Evolutionary conservation across 1,140 invertebrate species (phyloP).

Genomic region (Reticulitermes speratus): DNA sequence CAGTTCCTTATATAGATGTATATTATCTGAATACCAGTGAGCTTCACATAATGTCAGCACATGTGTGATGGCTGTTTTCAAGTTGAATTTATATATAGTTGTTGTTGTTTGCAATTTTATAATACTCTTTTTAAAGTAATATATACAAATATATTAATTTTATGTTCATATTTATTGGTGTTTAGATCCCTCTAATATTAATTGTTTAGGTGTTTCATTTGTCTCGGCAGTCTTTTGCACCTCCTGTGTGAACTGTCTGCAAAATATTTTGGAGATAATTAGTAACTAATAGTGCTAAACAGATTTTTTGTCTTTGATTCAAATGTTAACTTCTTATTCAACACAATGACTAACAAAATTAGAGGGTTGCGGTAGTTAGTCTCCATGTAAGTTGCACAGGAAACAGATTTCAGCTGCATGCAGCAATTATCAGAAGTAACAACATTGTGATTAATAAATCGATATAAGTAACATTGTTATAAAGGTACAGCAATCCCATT

Average conservation of each 20-base stretch:
- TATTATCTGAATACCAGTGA: not conserved
- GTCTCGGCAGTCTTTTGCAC: not conserved
- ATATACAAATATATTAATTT: not conserved
- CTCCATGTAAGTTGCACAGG: too few species aligned
- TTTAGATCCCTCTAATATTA: not conserved
- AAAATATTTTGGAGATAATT: not conserved
- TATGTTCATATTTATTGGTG: not conserved
- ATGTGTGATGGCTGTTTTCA: not conserved
- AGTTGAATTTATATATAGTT: not conserved
- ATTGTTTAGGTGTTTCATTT: not conserved
- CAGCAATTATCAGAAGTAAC: too few species aligned
- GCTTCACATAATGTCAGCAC: slow-evolving; percentile 10
- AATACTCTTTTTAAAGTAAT: slow-evolving; percentile 1
- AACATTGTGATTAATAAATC: too few species aligned
- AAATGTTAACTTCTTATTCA: too few species aligned
- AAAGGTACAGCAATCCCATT: too few species aligned
- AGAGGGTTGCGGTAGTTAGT: too few species aligned
- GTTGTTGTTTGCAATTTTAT: slow-evolving; percentile 2
- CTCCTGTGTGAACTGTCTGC: not conserved
- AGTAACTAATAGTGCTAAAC: too few species aligned
- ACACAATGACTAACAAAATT: too few species aligned
- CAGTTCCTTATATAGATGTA: not conserved
- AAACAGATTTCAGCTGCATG: too few species aligned
- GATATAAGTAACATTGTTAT: too few species aligned
- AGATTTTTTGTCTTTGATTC: too few species aligned